Conservation (phyloP, 2,797 vertebrate species). For the Rhadinocentrus ornatus region DNA sequence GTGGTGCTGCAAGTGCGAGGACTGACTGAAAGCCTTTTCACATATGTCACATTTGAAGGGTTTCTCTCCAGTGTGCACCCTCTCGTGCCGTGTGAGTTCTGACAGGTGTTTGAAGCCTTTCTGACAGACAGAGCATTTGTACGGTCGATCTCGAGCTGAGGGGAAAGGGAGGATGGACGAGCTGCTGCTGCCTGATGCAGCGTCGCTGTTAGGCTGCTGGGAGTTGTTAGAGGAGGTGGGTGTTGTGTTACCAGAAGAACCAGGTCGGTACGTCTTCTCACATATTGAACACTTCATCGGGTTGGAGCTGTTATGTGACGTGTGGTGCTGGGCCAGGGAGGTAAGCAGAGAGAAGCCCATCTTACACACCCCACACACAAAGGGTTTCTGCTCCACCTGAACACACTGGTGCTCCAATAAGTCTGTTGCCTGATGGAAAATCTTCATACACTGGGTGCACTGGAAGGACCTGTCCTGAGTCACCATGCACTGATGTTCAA, state of each 20-base stretch:
- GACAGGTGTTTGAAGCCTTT: conserved; percentile 98
- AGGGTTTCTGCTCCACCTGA: conserved; percentile 98
- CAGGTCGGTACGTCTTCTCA: conserved; percentile 94
- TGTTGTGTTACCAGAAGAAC: conserved; percentile 80
- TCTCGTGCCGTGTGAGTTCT: conserved; percentile 93
- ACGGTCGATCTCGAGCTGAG: conserved; percentile 89
- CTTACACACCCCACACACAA: conserved; percentile 97
- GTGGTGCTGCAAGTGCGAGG: conserved; percentile 96
- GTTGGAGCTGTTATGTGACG: conserved; percentile 89
- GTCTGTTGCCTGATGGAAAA: conserved; percentile 97
- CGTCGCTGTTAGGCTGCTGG: conserved; percentile 75
- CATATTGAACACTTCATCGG: conserved; percentile 98
- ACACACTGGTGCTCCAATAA: conserved; percentile 97
- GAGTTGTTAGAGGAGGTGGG: conserved; percentile 74
- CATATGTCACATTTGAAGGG: conserved; percentile 97
- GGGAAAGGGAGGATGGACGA: conserved; percentile 77
- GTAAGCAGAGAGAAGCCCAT: conserved; percentile 99
- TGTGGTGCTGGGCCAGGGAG: conserved; percentile 95
- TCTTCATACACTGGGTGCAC: conserved; percentile 98
- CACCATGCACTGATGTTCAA: conserved; percentile 96
- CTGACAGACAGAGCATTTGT: conserved; percentile 95
- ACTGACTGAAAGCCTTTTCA: conserved; percentile 98
- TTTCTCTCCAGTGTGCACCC: conserved; percentile 96
- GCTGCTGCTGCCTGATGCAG: conserved; percentile 77
- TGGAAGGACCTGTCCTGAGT: conserved; percentile 96